phyloP scores from a whole-genome alignment of 2,888 invertebrate species.

The Drosophila meridiana region DNA sequence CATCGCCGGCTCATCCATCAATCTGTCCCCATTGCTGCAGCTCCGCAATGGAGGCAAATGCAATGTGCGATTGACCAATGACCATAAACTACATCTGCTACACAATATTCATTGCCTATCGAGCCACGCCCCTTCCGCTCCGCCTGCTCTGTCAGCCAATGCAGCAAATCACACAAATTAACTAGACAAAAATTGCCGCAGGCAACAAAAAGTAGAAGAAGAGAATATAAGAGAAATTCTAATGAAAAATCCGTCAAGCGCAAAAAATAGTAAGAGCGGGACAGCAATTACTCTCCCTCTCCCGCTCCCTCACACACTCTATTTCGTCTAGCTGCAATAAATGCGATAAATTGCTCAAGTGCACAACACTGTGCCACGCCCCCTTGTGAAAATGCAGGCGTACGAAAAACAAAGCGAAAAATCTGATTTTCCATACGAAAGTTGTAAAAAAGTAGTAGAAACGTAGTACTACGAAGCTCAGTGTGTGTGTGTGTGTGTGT shows the following conservation, averaged over 20 bases:
- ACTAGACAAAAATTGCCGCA: constrained; percentile 78
- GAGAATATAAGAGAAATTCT: constrained; percentile 41
- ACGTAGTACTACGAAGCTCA: constrained; percentile 30
- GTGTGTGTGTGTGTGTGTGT: background rate
- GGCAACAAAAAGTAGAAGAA: constrained; percentile 34
- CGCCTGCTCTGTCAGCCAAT: constrained; percentile 26
- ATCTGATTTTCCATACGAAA: constrained; percentile 1
- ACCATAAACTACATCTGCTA: constrained; percentile 6
- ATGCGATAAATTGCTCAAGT: constrained; percentile 77
- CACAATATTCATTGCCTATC: constrained; percentile 14
- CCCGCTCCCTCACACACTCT: background rate
- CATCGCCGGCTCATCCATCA: background rate
- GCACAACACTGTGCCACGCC: constrained; percentile 38
- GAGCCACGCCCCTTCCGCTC: constrained; percentile 19
- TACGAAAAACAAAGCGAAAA: constrained; percentile 34
- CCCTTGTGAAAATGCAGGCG: constrained; percentile 66
- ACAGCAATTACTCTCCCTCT: background rate
- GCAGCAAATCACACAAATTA: constrained; percentile 79
- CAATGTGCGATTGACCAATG: constrained; percentile 14
- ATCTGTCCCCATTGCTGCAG: background rate
- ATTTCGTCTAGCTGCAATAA: constrained; percentile 54
- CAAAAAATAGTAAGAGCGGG: constrained; percentile 10
- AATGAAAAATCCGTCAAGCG: constrained; percentile 63
- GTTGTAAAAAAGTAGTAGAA: constrained; percentile 31
- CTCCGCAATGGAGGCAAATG: background rate